These are phyloP conservation scores for Ivindomyrus marchei DNA, from an alignment of 2,113 vertebrate genomes.

Conservation along the genomic window DNA sequence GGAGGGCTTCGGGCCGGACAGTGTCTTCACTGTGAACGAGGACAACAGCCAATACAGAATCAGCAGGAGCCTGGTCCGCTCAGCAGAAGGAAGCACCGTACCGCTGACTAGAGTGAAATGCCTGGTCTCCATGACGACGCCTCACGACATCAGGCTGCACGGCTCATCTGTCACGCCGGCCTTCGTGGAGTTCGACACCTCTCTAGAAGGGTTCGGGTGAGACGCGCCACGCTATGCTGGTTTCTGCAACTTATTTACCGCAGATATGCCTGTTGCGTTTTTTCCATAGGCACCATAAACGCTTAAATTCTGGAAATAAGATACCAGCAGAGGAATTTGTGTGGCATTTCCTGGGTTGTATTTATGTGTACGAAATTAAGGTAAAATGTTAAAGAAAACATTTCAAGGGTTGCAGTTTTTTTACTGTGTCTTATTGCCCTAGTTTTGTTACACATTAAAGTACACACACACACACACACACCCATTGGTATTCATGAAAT, in stretches of 20 bases:
- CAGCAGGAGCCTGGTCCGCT: conserved; percentile 90
- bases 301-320: background rate
- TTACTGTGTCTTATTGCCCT: conserved; percentile 17
- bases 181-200: conserved; percentile 92
- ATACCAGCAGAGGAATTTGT: background rate
- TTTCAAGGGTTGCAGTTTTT: background rate
- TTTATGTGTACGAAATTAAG: background rate
- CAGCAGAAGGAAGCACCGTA: conserved; percentile 91
- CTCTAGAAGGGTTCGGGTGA: conserved; percentile 95
- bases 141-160: conserved; percentile 92
- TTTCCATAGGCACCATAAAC: background rate
- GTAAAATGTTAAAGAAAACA: background rate
- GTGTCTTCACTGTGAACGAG: conserved; percentile 81
- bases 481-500: conserved; percentile 64
- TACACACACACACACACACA: background rate
- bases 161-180: conserved; percentile 86
- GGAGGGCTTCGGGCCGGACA: conserved; percentile 88
- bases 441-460: conserved; percentile 10
- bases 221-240: conserved; percentile 28
- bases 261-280: background rate
- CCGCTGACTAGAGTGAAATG: conserved; percentile 95
- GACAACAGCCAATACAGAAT: conserved; percentile 89
- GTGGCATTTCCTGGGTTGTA: background rate
- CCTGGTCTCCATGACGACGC: conserved; percentile 98
- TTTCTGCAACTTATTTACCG: background rate